Percentiles rank a stretch among this genome's conserved stretches.
Conservation (phyloP, 2,113 vertebrate genomes). For the Pseudonaja textilis region DNA sequence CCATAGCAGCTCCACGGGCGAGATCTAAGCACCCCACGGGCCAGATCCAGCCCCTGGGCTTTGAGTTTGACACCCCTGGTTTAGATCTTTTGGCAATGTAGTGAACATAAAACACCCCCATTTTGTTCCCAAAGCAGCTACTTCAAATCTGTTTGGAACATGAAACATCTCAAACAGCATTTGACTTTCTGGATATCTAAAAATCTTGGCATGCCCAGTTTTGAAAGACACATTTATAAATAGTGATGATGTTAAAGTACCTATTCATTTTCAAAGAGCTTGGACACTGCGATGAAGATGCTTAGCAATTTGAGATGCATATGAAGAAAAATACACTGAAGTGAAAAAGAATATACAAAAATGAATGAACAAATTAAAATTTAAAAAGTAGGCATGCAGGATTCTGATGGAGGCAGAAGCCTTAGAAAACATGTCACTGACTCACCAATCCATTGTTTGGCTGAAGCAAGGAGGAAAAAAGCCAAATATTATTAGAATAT, state of each 20-base stretch:
- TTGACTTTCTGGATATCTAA: background rate
- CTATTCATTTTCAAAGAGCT: background rate
- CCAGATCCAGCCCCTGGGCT: too few relatives aligned
- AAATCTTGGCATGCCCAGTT: background rate
- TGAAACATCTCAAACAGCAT: background rate
- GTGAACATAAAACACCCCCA: background rate
- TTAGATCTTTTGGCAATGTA: background rate
- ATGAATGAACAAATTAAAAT: slow-evolving; percentile 43
- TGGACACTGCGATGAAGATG: background rate
- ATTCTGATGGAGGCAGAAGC: slow-evolving; percentile 39
- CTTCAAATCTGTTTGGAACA: background rate
- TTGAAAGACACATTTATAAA: background rate
- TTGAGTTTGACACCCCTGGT: too few relatives aligned
- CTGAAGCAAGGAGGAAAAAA: slow-evolving; percentile 61
- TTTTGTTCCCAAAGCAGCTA: background rate
- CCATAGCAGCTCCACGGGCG: too few relatives aligned
- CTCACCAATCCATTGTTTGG: slow-evolving; percentile 74
- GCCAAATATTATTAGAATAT: slow-evolving; percentile 64
- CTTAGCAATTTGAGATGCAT: slow-evolving; percentile 2
- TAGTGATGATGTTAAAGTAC: background rate
- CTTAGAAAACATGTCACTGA: slow-evolving; percentile 51
- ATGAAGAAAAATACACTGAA: slow-evolving; percentile 34
- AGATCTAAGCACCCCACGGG: too few relatives aligned
- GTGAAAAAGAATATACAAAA: slow-evolving; percentile 16
- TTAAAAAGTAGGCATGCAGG: slow-evolving; percentile 63